Percentiles rank a stretch among this genome's conserved stretches.
Evolutionary conservation across 2,797 vertebrate species (phyloP).

Genomic region (Enteromius paludinosus): DNA sequence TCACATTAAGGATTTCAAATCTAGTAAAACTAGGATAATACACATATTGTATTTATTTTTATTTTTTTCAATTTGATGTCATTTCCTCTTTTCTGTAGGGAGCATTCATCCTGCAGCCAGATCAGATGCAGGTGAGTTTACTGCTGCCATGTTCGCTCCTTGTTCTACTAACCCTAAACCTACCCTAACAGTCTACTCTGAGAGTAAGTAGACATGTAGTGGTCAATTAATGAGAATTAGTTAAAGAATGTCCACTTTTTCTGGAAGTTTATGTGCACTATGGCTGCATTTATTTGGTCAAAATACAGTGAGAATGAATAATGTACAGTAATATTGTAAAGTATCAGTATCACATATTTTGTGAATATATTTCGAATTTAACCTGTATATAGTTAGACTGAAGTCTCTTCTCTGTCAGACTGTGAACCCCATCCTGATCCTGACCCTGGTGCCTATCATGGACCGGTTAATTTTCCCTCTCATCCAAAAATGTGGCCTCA

Average conservation of each 20-base stretch:
- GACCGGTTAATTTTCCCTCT: conserved; percentile 88
- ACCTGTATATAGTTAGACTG: neutral
- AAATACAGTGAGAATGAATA: neutral
- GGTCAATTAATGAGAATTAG: no score
- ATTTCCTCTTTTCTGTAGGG: conserved; percentile 76
- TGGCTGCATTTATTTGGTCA: neutral
- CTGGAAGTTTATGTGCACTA: neutral
- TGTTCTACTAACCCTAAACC: no score
- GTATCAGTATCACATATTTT: neutral
- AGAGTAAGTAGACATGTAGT: no score
- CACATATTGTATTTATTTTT: no score
- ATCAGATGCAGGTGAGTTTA: conserved; percentile 94
- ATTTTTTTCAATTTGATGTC: neutral
- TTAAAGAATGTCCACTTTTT: no score
- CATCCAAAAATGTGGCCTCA: conserved; percentile 88
- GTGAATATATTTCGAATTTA: neutral
- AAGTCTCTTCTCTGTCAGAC: conserved; percentile 74
- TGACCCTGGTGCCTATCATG: conserved; percentile 89
- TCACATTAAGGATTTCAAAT: no score
- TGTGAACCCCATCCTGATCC: conserved; percentile 90
- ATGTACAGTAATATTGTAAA: neutral
- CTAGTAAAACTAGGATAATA: neutral
- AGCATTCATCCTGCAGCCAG: conserved; percentile 85
- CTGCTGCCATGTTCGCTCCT: neutral
- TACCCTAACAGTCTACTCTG: no score